Percentiles rank a stretch among this genome's conserved stretches.
Evolutionary conservation across 2,797 vertebrate genomes (phyloP).

Genomic region (Phylloscopus collybita): DNA sequence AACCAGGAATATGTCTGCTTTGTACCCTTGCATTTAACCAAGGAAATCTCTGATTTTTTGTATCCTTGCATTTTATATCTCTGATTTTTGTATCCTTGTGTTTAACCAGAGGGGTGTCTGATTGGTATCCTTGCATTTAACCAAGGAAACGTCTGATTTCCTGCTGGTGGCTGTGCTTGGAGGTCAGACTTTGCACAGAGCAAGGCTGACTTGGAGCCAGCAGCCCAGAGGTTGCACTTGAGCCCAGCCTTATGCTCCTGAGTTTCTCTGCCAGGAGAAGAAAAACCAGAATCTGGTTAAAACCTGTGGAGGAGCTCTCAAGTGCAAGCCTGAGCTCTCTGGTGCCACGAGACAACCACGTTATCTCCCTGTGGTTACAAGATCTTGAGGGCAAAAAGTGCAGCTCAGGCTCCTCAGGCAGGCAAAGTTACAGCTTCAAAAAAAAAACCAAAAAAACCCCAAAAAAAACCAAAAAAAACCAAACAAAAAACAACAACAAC

Average conservation of each 20-base stretch:
- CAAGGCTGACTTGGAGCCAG: neutral
- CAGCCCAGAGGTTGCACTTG: neutral
- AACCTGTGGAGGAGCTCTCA: neutral
- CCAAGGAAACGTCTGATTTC: accelerated
- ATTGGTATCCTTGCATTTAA: neutral
- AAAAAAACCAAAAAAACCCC: neutral
- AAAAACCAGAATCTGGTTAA: neutral
- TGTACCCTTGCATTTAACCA: no score
- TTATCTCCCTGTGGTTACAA: neutral
- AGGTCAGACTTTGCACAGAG: neutral
- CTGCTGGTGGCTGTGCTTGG: neutral
- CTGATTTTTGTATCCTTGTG: no score
- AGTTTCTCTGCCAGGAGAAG: neutral
- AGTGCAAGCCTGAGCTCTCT: neutral
- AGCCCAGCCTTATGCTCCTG: neutral
- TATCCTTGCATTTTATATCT: neutral
- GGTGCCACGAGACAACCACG: neutral
- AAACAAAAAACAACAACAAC: no score
- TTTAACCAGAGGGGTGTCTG: no score
- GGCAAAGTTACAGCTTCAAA: neutral
- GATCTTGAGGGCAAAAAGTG: neutral
- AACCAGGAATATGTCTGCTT: neutral
- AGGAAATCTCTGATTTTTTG: neutral
- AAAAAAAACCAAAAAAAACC: neutral
- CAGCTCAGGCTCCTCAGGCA: neutral